Evolutionary conservation across 37 sponge, comb jelly and placozoan genomes (phyloP), one percentile per base, ranked within the genome.

Genomic region (Theonella swinhoei): DNA sequence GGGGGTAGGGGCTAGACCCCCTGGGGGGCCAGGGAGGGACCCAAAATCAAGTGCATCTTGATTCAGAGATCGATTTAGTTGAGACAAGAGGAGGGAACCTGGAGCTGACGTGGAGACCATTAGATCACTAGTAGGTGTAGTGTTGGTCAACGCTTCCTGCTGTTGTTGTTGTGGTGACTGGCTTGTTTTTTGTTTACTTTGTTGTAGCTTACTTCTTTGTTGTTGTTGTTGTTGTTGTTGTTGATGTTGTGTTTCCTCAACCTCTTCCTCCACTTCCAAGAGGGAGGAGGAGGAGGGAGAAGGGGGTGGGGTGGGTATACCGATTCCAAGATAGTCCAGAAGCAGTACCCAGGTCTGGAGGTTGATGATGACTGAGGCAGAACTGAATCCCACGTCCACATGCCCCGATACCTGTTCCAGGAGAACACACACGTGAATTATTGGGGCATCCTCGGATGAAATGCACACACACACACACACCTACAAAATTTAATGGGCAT

Each of bases 301-400:
- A 42, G 87, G 83, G 39, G 91, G 91, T 8, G 94, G 91, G 38
- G 91, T 95, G 32, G 92, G 90, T 1, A 90, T 80, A 0, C 94
- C 94, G 22, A 95, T 93, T 22, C 92, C 95, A 33, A 99, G 87
- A 85, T 92, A 99, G 83, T 99, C 99, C 28, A 99, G 79, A 35
- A 99, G 86, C 47, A 94, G 74, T 2, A 96, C 97, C 97, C 97
- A 96, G 0, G 99, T 95, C 62, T 96, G 97, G 3, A 95, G 95
- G 72, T 99, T 99, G 71, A 99, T 87, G 34, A 89, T 86, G 33
- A 95, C 69, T 41, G 71, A 89, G 25, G 93, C 91, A 17, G 92
- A 88, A 70, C 99, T 94, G 85, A 99, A 94, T 25, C 91, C 89
- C 36, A 95, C 95, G 39, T 80, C 76, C 30, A 86, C 82, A 83